A percentile compares a stretch with the other conserved stretches of the same genome.
Conservation (phyloP, 2,113 vertebrate genomes). For the Telmatochromis sp. region DNA sequence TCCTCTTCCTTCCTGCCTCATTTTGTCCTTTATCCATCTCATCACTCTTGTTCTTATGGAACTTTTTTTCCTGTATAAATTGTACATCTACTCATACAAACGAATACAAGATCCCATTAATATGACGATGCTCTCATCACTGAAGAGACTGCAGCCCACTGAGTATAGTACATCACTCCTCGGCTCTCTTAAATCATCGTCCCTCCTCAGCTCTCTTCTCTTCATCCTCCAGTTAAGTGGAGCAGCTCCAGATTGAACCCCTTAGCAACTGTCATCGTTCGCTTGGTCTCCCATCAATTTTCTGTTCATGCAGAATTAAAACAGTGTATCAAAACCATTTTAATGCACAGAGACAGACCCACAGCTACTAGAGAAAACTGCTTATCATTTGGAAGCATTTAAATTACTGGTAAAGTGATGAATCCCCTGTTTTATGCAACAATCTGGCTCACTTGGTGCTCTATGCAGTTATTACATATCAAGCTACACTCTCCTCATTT, state of each 20-base stretch:
- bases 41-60: neutral
- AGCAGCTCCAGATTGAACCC: conserved; percentile 50
- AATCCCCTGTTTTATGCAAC: neutral
- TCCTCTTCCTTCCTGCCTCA: neutral
- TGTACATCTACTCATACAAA: neutral
- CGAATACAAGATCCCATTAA: neutral
- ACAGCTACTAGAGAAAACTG: neutral
- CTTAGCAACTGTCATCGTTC: conserved; percentile 35
- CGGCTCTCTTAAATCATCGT: conserved; percentile 34
- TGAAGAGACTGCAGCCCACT: neutral
- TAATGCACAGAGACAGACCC: conserved; percentile 7
- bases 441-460: neutral
- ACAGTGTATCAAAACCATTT: conserved; percentile 20
- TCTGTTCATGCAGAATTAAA: conserved; percentile 29
- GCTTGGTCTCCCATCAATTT: conserved; percentile 22
- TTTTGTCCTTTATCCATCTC: neutral
- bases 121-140: conserved; percentile 2
- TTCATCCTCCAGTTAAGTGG: conserved; percentile 52
- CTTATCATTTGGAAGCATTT: conserved; percentile 6
- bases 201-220: conserved; percentile 28
- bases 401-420: neutral
- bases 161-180: conserved; percentile 22
- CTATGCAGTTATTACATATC: neutral
- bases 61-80: neutral
- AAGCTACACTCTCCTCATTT: neutral